Percentiles rank a stretch among this genome's conserved stretches.
phyloP scores from a whole-genome alignment of 2,113 vertebrate genomes.

The Psephotus haematonotus region DNA sequence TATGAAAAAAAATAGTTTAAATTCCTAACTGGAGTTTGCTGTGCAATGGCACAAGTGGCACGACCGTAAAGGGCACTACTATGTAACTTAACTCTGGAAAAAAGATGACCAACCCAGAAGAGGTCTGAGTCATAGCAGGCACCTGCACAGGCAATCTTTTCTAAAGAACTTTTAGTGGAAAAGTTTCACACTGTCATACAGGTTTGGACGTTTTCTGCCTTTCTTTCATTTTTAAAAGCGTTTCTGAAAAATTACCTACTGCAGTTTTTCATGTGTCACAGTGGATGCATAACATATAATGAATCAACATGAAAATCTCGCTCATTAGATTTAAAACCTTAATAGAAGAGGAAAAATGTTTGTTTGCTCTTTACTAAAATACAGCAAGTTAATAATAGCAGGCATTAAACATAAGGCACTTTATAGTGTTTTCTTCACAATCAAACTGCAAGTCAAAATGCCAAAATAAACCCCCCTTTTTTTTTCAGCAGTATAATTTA shows the following conservation, averaged over 20 bases:
- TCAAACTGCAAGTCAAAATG: constrained; percentile 2
- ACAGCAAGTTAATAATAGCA: neutral
- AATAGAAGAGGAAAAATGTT: neutral
- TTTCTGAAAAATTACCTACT: neutral
- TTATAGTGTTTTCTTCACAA: neutral
- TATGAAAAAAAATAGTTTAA: neutral
- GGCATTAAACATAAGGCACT: neutral
- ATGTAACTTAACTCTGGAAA: neutral
- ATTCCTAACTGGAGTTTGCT: neutral
- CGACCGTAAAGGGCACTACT: neutral
- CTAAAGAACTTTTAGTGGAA: neutral
- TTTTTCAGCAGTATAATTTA: neutral
- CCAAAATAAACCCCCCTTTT: neutral
- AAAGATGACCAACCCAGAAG: neutral
- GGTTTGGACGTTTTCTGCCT: neutral
- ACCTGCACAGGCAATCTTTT: neutral
- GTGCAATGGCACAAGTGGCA: neutral
- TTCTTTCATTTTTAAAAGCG: neutral
- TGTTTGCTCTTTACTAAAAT: neutral
- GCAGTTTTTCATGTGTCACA: neutral
- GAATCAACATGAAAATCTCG: neutral
- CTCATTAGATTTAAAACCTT: neutral
- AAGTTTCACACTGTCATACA: neutral
- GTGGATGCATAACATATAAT: neutral
- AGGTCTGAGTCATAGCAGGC: neutral